phyloP scores from a whole-genome alignment of 2,888 invertebrate species.

The Linyphia triangularis region DNA sequence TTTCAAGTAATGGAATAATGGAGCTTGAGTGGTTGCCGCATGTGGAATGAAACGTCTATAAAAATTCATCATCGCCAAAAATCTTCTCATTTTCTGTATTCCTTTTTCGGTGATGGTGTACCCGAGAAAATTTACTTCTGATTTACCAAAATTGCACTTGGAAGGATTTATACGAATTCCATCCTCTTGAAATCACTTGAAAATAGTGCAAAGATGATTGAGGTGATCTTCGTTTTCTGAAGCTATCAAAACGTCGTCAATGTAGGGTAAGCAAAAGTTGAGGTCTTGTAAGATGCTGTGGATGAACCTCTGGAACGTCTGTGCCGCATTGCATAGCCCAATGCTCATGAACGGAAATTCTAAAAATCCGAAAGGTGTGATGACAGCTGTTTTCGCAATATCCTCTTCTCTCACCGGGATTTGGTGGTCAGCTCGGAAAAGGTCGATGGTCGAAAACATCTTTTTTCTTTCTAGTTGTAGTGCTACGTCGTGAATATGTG shows the following conservation, averaged over 20 bases:
- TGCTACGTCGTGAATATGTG: neutral
- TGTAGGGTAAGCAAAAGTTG: too few relatives aligned
- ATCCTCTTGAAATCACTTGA: neutral
- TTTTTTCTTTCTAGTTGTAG: neutral
- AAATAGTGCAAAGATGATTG: neutral
- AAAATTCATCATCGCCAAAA: slow-evolving; percentile 20
- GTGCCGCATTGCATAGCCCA: too few relatives aligned
- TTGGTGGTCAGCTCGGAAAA: slow-evolving; percentile 4
- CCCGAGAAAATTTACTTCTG: too few relatives aligned
- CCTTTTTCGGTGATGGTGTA: too few relatives aligned
- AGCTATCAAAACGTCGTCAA: too few relatives aligned
- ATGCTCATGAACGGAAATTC: too few relatives aligned
- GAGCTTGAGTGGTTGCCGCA: neutral
- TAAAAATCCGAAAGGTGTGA: slow-evolving; percentile 33
- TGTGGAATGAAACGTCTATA: neutral
- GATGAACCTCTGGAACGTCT: too few relatives aligned
- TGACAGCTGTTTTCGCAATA: slow-evolving; percentile 14
- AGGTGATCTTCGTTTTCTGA: too few relatives aligned
- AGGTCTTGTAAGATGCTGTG: too few relatives aligned
- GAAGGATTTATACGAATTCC: neutral
- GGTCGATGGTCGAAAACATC: neutral
- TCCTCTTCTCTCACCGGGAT: slow-evolving; percentile 35
- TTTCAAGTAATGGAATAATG: neutral
- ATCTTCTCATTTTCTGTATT: neutral
- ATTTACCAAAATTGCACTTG: too few relatives aligned